A percentile compares a stretch with the other conserved stretches of the same genome.
phyloP scores from a whole-genome alignment of 2,797 vertebrate species.

The Lepus oiostolus region DNA sequence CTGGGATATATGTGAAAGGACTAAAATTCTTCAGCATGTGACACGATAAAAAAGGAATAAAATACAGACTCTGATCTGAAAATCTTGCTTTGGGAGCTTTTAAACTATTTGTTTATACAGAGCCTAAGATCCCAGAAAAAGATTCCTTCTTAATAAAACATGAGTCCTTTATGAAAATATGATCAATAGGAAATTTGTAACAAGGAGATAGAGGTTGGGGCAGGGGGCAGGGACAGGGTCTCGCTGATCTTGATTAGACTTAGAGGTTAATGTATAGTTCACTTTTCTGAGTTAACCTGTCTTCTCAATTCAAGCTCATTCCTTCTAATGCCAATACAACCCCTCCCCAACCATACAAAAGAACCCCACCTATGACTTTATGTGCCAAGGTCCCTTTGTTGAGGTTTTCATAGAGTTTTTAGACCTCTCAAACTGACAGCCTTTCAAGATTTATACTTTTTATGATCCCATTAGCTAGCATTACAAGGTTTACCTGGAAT shows the following conservation, averaged over 20 bases:
- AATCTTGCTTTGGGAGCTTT: background rate
- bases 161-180: conserved; percentile 14
- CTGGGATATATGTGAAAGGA: background rate
- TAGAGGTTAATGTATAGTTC: background rate
- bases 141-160: background rate
- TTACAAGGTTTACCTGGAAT: background rate
- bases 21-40: conserved; percentile 29
- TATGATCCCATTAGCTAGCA: background rate
- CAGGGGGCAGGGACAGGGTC: background rate
- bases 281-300: background rate
- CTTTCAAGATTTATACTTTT: conserved; percentile 24
- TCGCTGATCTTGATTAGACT: background rate
- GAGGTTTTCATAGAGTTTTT: background rate
- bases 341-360: background rate
- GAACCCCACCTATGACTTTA: background rate
- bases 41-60: conserved; percentile 37
- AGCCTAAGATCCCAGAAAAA: conserved; percentile 14
- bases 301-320: conserved; percentile 13
- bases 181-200: background rate
- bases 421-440: background rate
- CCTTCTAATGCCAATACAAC: background rate
- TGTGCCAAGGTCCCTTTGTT: background rate
- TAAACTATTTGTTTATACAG: background rate
- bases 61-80: conserved; percentile 4
- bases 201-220: no score